phyloP scores from a whole-genome alignment of 2,113 vertebrate species.

The Mus pahari region DNA sequence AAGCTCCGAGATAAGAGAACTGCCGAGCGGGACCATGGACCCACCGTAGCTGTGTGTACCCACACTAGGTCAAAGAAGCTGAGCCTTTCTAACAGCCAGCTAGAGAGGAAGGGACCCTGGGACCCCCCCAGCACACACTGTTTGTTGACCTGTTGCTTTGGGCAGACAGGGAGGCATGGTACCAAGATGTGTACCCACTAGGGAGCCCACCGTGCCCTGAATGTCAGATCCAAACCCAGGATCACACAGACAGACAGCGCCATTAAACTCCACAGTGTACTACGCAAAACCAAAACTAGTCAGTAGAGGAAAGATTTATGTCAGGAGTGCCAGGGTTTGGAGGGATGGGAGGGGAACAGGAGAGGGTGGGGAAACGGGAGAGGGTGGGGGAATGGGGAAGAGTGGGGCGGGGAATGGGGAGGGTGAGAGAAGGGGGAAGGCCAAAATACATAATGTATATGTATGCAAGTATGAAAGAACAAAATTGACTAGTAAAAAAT shows the following conservation, averaged over 20 bases:
- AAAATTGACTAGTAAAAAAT: not conserved
- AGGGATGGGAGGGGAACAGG: not conserved
- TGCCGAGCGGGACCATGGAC: not conserved
- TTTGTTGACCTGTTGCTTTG: not conserved
- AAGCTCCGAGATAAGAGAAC: not conserved
- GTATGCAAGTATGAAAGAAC: not conserved
- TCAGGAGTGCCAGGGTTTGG: not conserved
- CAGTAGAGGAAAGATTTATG: not conserved
- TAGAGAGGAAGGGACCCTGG: not conserved
- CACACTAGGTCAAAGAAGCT: not conserved
- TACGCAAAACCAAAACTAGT: not conserved
- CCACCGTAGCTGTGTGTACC: not conserved
- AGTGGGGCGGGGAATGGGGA: too few relatives aligned
- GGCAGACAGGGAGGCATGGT: not conserved
- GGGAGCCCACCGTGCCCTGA: not conserved
- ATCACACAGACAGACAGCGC: not conserved
- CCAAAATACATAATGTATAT: not conserved
- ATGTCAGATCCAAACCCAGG: not conserved
- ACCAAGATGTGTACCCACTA: not conserved
- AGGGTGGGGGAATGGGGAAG: not conserved
- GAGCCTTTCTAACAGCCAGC: not conserved
- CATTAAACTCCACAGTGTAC: not conserved
- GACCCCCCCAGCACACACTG: too few relatives aligned
- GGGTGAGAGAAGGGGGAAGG: too few relatives aligned
- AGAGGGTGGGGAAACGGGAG: not conserved